Evolutionary conservation across 1,140 invertebrate genomes (phyloP).

Genomic region (Thalassaphorura encarpata): DNA sequence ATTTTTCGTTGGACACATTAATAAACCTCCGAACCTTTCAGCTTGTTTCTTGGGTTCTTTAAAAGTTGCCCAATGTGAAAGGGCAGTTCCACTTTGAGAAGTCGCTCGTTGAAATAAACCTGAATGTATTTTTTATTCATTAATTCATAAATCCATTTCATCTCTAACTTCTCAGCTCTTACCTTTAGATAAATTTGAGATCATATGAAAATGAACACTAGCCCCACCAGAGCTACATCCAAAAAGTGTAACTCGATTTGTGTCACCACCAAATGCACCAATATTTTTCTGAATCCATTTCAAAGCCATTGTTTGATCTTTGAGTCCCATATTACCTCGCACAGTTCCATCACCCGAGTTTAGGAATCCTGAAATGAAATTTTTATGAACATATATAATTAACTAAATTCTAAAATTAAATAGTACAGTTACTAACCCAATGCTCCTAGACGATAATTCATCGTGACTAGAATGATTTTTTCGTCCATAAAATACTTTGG

Average conservation of each 20-base stretch:
- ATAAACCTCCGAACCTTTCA: too few species aligned
- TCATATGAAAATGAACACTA: constrained; percentile 10
- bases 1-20: too few species aligned
- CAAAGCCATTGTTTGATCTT: too few species aligned
- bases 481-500: constrained; percentile 18
- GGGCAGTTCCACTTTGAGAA: constrained; percentile 53
- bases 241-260: constrained; percentile 24
- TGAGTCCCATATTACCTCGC: too few species aligned
- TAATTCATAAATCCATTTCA: not conserved
- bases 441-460: constrained; percentile 13
- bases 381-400: not conserved
- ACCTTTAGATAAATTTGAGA: constrained; percentile 4
- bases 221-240: constrained; percentile 14
- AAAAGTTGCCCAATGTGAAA: too few species aligned
- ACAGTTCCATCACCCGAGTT: constrained; percentile 11
- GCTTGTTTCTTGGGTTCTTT: too few species aligned
- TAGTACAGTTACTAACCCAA: constrained; percentile 3
- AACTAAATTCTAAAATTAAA: not conserved
- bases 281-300: too few species aligned
- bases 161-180: not conserved
- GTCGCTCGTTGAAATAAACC: constrained; percentile 53
- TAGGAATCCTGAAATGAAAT: constrained; percentile 9
- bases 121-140: constrained; percentile 14
- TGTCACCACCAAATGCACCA: constrained; percentile 32
- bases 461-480: constrained; percentile 9